Base-by-base conservation (phyloP, 2,888 invertebrate genomes). In the Bombyx huttoni region DNA sequence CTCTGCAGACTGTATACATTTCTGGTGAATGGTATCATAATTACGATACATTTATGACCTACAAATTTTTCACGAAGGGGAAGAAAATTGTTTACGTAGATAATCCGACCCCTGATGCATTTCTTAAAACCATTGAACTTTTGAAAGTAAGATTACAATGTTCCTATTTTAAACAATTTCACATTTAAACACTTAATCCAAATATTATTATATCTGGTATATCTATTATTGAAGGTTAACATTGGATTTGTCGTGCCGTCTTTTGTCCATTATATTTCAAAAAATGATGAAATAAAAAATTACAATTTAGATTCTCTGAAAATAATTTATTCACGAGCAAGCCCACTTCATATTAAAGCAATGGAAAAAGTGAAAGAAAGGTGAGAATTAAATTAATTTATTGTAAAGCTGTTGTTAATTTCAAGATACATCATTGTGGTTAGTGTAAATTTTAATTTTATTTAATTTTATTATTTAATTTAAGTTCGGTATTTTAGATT, bases 1-100 rank as follows among this genome's bases (percentile, higher is more conserved):
- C 70, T 9, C 56, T 79, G 14, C 56, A 75, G 61, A 74, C 68
- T 8, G 69, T 66, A 9, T 78, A 71, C 51, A n/a, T 80, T 34
- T 68, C 58, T 52, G 81, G 79, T 47, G 76, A 76, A 55, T 83
- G 82, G 82, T 78, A 71, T 60, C 81, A 78, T 57, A 81, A 78
- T 60, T 83, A 80, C 53, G 79, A 80, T 53, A 73, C 69, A 1
- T 82, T 81, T 54, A 76, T 76, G 66, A 76, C 77, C 1, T 82
- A 70, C 58, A 81, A 78, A 62, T 77, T 76, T 55, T 58, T 84
- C n/a, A 60, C 59, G 14, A 56, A 64, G 46, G 82, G 83, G 50
- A 73, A 70, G 53, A 79, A 67, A 65, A 62, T 81, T 46, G 69
- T 81, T 12, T 83, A 75, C 50, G 53, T 65, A 3, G 61, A 69